Evolutionary conservation across 2,888 invertebrate genomes (phyloP).

Genomic region (Margaritifera margaritifera): DNA sequence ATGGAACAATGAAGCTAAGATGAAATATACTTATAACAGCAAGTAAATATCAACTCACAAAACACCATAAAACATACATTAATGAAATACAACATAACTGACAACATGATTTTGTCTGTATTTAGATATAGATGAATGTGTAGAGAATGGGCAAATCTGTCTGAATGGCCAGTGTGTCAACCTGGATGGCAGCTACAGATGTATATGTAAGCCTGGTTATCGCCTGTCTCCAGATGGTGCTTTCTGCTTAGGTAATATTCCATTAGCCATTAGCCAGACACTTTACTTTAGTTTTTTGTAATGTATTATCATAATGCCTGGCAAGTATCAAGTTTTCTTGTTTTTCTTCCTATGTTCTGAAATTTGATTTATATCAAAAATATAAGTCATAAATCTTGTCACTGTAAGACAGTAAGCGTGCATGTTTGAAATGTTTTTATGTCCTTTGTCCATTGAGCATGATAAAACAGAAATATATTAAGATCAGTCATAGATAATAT

Average conservation of each 20-base stretch:
- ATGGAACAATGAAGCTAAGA: too few species aligned
- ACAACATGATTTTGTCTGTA: neutral
- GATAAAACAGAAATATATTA: too few species aligned
- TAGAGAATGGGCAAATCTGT: conserved; percentile 71
- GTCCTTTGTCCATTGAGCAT: neutral
- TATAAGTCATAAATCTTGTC: neutral
- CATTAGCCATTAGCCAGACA: too few species aligned
- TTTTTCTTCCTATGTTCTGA: neutral
- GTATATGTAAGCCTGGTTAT: conserved; percentile 86
- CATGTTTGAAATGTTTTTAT: neutral
- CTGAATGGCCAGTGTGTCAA: conserved; percentile 71
- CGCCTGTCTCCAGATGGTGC: conserved; percentile 86
- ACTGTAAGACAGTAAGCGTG: neutral
- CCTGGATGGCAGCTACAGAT: conserved; percentile 75
- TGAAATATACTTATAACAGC: too few species aligned
- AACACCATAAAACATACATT: too few species aligned
- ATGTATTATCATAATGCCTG: too few species aligned
- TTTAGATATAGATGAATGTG: conserved; percentile 73
- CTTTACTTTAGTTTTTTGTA: too few species aligned
- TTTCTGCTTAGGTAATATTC: conserved; percentile 82
- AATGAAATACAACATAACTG: too few species aligned
- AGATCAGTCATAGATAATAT: too few species aligned
- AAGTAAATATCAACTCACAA: too few species aligned
- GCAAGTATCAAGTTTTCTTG: neutral
- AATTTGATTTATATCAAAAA: neutral